phyloP scores from a whole-genome alignment of 2,113 vertebrate species.

The Oceanites oceanicus region DNA sequence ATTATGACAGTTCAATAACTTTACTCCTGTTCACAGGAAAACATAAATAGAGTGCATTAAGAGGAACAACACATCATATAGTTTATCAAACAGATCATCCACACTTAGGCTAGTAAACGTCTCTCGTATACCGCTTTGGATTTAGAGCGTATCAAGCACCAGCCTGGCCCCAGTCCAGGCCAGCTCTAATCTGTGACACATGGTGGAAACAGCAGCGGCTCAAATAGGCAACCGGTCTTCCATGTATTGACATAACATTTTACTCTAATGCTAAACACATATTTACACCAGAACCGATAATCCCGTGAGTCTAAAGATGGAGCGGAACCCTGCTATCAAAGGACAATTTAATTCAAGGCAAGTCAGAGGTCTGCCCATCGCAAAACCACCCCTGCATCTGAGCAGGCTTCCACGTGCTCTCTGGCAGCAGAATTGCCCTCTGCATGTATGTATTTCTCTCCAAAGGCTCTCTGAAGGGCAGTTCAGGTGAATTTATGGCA shows the following conservation, averaged over 20 bases:
- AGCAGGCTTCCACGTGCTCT: not conserved
- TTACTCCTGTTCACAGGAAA: not conserved
- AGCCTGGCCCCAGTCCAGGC: not conserved
- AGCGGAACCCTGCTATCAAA: not conserved
- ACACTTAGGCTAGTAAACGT: not conserved
- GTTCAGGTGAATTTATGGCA: not conserved
- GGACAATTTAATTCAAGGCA: constrained; percentile 14
- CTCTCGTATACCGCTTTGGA: not conserved
- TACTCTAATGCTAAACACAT: not conserved
- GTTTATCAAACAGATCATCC: not conserved
- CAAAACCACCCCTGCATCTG: not conserved
- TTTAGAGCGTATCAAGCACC: not conserved
- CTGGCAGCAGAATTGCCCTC: not conserved
- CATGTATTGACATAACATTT: constrained; percentile 1
- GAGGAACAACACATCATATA: not conserved
- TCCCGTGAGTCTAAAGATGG: not conserved
- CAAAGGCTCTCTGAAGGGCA: not conserved
- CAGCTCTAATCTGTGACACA: not conserved
- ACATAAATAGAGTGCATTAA: not conserved
- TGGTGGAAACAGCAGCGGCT: not conserved
- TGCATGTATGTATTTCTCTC: not conserved
- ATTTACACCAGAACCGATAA: not conserved
- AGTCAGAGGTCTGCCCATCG: not conserved
- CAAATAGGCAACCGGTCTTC: not conserved
- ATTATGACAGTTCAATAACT: not conserved